phyloP scores from a whole-genome alignment of 2,888 invertebrate genomes.

The Drosophila neutralis region DNA sequence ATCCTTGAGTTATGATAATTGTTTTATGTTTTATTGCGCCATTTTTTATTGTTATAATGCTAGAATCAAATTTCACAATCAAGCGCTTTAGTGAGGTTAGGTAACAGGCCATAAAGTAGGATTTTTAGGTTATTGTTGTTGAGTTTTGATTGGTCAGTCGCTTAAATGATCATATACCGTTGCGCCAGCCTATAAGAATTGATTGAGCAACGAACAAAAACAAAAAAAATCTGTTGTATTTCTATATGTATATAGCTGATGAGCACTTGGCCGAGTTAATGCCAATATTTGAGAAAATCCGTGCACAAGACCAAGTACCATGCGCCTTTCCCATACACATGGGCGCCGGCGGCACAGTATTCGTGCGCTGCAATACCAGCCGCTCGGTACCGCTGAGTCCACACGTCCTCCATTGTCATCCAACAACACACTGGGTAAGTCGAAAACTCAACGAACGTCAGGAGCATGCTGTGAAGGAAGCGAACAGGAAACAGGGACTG shows the following conservation, averaged over 20 bases:
- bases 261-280: conserved; percentile 97
- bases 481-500: conserved; percentile 7
- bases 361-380: conserved; percentile 88
- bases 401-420: conserved; percentile 88
- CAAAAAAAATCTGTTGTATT: conserved; percentile 35
- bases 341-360: conserved; percentile 89
- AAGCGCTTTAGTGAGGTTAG: conserved; percentile 44
- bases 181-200: conserved; percentile 45
- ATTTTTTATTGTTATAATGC: conserved; percentile 28
- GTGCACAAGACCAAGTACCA: conserved; percentile 95
- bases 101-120: conserved; percentile 23
- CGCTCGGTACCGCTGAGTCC: conserved; percentile 88
- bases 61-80: conserved; percentile 42
- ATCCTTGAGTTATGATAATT: conserved; percentile 17
- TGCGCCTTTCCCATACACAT: conserved; percentile 96
- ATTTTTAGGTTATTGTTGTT: conserved; percentile 27
- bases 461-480: conserved; percentile 20
- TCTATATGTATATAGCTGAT: conserved; percentile 88
- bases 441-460: conserved; percentile 10
- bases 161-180: conserved; percentile 83
- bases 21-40: conserved; percentile 36
- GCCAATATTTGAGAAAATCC: conserved; percentile 97
- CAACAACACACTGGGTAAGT: conserved; percentile 88
- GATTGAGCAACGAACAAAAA: conserved; percentile 11
- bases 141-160: conserved; percentile 42